These are phyloP conservation scores for Venustoraphidia nigricollis DNA, from an alignment of 2,888 invertebrate genomes.

Conservation along the genomic window DNA sequence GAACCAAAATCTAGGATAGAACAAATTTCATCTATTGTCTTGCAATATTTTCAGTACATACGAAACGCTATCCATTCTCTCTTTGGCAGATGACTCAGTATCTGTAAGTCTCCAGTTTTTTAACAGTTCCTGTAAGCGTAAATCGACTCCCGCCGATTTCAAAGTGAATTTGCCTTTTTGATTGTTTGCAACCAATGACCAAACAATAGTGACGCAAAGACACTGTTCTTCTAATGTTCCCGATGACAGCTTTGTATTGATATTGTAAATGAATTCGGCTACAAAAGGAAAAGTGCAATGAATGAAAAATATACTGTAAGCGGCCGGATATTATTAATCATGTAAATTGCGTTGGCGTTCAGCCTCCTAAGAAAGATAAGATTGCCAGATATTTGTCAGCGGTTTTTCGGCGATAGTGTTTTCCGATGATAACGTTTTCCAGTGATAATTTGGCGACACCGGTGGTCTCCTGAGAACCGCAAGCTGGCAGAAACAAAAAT, in stretches of 20 bases:
- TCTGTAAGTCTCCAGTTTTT: conserved; percentile 25
- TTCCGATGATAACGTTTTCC: no score
- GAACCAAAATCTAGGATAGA: not conserved
- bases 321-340: no score
- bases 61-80: conserved; percentile 20
- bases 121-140: conserved; percentile 29
- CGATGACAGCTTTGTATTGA: conserved; percentile 28
- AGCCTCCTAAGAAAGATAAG: no score
- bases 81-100: conserved; percentile 18
- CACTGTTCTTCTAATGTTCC: conserved; percentile 30
- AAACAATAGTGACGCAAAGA: conserved; percentile 36
- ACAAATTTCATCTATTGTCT: conserved; percentile 11
- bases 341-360: no score
- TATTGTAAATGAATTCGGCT: conserved; percentile 33
- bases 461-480: no score
- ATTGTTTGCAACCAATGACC: conserved; percentile 53
- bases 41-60: conserved; percentile 21
- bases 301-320: no score
- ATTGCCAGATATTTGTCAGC: no score
- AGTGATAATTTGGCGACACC: no score
- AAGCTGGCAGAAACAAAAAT: no score
- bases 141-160: conserved; percentile 31
- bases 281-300: conserved; percentile 14
- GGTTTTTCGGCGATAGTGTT: no score
- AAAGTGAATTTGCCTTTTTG: conserved; percentile 46